These are phyloP conservation scores for Cheilosia impressa DNA, from an alignment of 2,888 invertebrate genomes.

Conservation along the genomic window DNA sequence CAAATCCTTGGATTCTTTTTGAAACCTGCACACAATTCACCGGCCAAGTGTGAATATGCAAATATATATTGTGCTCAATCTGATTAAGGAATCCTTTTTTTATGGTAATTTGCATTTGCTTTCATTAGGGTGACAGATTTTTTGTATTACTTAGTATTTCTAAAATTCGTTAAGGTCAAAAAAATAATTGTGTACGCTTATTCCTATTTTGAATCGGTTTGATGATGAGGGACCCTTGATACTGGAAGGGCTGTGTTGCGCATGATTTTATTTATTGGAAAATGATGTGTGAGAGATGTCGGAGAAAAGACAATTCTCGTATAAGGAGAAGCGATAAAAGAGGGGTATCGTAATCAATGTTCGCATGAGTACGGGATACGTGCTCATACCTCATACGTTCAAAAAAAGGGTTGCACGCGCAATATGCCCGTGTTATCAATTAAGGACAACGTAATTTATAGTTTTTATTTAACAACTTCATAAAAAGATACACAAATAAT, in stretches of 20 bases:
- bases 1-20: neutral
- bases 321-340: slow-evolving; percentile 42
- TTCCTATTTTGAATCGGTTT: slow-evolving; percentile 54
- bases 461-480: neutral
- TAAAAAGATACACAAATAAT: no score
- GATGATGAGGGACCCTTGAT: slow-evolving; percentile 49
- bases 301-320: slow-evolving; percentile 55
- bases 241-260: slow-evolving; percentile 62
- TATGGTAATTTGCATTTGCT: slow-evolving; percentile 11
- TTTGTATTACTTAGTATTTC: slow-evolving; percentile 21
- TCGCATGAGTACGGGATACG: slow-evolving; percentile 43
- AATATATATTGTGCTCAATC: slow-evolving; percentile 33
- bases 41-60: slow-evolving; percentile 31
- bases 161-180: slow-evolving; percentile 64
- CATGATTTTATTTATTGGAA: slow-evolving; percentile 61
- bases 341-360: slow-evolving; percentile 33
- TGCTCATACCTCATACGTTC: no score
- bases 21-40: slow-evolving; percentile 34
- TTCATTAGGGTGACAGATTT: slow-evolving; percentile 25
- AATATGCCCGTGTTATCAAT: slow-evolving; percentile 7
- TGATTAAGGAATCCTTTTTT: slow-evolving; percentile 34
- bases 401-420: slow-evolving; percentile 54
- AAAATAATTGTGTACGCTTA: slow-evolving; percentile 53
- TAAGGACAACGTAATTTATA: neutral
- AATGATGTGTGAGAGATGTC: slow-evolving; percentile 30